Conservation (phyloP, 2,797 vertebrate species). For the Anisognathus igniventris region DNA sequence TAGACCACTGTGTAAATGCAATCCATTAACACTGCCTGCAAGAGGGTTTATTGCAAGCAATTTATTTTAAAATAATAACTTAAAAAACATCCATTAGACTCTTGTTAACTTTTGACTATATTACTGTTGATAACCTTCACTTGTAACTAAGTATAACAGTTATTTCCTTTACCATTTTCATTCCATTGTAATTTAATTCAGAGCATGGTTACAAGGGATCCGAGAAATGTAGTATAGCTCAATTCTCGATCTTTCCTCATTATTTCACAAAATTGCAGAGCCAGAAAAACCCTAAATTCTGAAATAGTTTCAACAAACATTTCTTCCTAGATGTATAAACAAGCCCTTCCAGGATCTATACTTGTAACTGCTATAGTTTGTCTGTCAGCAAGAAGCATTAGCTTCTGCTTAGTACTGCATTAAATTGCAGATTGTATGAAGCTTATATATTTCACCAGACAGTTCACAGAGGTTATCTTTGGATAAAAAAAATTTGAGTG, state of each 20-base stretch:
- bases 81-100: neutral
- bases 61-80: constrained; percentile 11
- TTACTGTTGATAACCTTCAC: neutral
- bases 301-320: neutral
- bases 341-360: neutral
- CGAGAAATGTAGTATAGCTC: neutral
- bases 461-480: neutral
- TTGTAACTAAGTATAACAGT: neutral
- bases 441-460: neutral
- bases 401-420: neutral
- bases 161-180: neutral
- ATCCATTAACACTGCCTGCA: neutral
- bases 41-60: neutral
- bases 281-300: neutral
- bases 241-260: neutral
- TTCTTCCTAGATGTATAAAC: neutral
- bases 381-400: neutral
- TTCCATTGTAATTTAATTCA: neutral
- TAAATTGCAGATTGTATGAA: neutral
- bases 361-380: neutral
- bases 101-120: neutral
- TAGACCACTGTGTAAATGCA: neutral
- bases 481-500: neutral
- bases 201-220: neutral
- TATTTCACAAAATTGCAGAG: neutral